A percentile compares a stretch with the other conserved stretches of the same genome.
Conservation (phyloP, 1,140 invertebrate genomes). For the Ceratoteleas bidentatus region DNA sequence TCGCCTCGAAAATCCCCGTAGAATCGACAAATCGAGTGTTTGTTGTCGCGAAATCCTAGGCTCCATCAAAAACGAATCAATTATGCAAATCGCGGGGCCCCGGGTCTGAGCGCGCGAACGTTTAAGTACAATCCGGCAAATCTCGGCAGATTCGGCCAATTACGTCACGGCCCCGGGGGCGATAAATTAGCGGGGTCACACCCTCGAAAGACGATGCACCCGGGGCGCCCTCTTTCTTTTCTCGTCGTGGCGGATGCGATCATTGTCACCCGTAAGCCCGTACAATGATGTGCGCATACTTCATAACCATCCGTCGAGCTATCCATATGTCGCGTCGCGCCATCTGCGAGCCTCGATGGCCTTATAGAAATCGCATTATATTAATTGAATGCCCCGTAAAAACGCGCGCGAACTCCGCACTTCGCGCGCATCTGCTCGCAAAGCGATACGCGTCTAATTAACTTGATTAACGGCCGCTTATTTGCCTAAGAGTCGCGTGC, state of each 20-base stretch:
- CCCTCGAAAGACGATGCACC: conserved; percentile 63
- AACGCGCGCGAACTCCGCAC: conserved; percentile 62
- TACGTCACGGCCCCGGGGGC: conserved; percentile 51
- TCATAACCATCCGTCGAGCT: conserved; percentile 66
- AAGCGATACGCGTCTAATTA: conserved; percentile 16
- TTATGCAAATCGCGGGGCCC: conserved; percentile 28
- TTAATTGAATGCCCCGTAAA: conserved; percentile 71
- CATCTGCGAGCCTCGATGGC: conserved; percentile 63
- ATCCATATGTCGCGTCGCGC: conserved; percentile 67
- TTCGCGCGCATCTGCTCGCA: conserved; percentile 54
- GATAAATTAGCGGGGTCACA: conserved; percentile 71
- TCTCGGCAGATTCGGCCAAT: conserved; percentile 64
- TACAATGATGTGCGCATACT: conserved; percentile 59
- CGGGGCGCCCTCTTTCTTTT: conserved; percentile 71
- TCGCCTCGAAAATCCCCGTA: background rate
- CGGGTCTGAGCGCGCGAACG: conserved; percentile 45
- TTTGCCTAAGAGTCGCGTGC: background rate
- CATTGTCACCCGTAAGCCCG: conserved; percentile 63
- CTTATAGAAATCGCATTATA: conserved; percentile 72
- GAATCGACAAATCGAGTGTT: conserved; percentile 44
- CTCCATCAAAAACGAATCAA: conserved; percentile 45
- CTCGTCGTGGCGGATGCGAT: conserved; percentile 54
- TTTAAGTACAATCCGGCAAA: conserved; percentile 58
- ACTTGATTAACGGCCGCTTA: conserved; percentile 6
- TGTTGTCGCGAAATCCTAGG: conserved; percentile 5